Conservation (phyloP, 2,113 vertebrate genomes). For the Odontesthes bonariensis region DNA sequence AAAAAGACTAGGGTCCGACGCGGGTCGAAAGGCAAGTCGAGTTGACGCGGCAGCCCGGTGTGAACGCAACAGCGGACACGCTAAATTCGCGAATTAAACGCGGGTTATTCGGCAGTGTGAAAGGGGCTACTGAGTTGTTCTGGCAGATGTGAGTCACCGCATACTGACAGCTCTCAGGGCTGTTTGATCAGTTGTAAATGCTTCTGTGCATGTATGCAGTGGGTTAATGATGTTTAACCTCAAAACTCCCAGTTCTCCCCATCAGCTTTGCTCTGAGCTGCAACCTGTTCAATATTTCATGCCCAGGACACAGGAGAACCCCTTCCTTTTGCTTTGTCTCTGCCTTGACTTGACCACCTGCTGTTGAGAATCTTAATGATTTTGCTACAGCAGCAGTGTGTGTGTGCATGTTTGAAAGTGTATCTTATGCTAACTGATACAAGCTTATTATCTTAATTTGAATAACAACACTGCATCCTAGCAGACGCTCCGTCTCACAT, state of each 20-base stretch:
- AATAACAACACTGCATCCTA: neutral
- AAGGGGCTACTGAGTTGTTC: no score
- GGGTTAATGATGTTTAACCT: conserved; percentile 64
- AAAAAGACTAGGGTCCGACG: no score
- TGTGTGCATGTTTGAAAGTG: neutral
- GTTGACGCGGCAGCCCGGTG: no score
- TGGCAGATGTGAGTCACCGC: no score
- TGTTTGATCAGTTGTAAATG: no score
- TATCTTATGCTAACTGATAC: conserved; percentile 6
- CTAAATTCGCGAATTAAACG: no score
- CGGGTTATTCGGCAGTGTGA: no score
- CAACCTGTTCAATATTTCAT: conserved; percentile 70
- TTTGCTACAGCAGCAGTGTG: neutral
- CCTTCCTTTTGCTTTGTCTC: neutral
- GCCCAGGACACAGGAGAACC: conserved; percentile 39
- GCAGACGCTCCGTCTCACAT: neutral
- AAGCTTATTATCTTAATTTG: neutral
- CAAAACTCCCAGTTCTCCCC: conserved; percentile 22
- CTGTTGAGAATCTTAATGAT: conserved; percentile 53
- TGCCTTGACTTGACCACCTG: conserved; percentile 13
- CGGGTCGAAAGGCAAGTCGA: no score
- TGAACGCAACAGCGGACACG: no score
- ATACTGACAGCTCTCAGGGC: no score
- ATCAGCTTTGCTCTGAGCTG: conserved; percentile 20
- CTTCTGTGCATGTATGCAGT: neutral